Conservation (phyloP, 2,797 vertebrate species). For the Acanthiza pusilla region DNA sequence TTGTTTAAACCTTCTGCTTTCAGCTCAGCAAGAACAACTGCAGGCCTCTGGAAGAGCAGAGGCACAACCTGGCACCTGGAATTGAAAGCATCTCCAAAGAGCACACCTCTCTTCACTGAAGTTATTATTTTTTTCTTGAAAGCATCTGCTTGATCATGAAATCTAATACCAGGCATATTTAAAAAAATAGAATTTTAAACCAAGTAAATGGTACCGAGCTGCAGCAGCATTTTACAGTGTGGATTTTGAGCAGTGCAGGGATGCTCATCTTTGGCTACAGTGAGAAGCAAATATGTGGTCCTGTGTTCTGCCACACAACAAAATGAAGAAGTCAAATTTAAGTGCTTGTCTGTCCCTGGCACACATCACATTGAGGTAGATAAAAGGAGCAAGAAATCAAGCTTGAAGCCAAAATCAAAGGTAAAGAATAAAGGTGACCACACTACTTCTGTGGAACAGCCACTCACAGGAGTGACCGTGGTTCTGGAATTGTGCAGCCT, state of each 20-base stretch:
- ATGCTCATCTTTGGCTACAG: not conserved
- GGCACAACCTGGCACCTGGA: not conserved
- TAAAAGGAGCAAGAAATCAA: slow-evolving; percentile 11
- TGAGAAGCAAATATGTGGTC: not conserved
- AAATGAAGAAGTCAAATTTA: not conserved
- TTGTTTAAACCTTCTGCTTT: not conserved
- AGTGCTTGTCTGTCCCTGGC: not conserved
- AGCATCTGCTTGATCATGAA: not conserved
- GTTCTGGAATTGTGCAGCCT: not conserved
- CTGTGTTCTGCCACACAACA: not conserved
- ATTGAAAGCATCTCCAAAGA: not conserved
- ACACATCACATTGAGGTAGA: not conserved
- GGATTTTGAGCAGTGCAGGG: not conserved
- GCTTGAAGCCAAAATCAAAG: slow-evolving; percentile 5
- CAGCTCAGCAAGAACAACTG: not conserved
- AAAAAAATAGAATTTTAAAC: not conserved
- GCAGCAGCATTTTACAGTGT: not conserved
- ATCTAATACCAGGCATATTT: not conserved
- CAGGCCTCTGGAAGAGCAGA: not conserved
- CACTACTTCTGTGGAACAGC: not conserved
- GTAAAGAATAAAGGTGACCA: not conserved
- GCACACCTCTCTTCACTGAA: not conserved
- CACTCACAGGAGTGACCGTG: not conserved
- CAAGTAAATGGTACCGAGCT: not conserved
- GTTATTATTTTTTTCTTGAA: not conserved